Percentiles rank a stretch among this genome's conserved stretches.
Conservation (phyloP, 2,888 invertebrate species). For the Pteria penguin region DNA sequence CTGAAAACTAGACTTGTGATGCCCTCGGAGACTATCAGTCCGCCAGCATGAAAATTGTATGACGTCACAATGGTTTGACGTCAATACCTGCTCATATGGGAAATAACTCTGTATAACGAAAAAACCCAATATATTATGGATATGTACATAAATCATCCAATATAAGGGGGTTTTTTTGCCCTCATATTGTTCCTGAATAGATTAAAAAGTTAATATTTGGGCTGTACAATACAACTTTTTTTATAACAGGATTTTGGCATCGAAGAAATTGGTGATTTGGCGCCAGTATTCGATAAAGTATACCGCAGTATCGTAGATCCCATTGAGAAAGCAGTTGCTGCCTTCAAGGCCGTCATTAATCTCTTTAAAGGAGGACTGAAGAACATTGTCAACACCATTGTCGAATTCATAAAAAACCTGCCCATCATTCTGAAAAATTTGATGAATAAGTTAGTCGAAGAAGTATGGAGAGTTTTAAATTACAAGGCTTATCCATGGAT, state of each 20-base stretch:
- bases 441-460: constrained; percentile 7
- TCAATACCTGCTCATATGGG: no score
- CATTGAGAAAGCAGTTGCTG: constrained; percentile 43
- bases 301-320: constrained; percentile 51
- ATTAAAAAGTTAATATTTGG: not conserved
- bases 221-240: not conserved
- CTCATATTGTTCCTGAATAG: no score
- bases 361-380: constrained; percentile 39
- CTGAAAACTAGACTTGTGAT: no score
- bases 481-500: constrained; percentile 38
- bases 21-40: no score
- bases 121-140: no score
- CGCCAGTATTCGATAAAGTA: constrained; percentile 55
- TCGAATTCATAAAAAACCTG: constrained; percentile 22
- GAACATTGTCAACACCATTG: constrained; percentile 29
- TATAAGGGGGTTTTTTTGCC: no score
- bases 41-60: no score
- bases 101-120: no score
- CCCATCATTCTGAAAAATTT: constrained; percentile 30
- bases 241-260: constrained; percentile 60
- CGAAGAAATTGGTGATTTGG: constrained; percentile 50
- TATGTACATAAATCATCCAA: no score
- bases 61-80: no score
- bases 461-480: constrained; percentile 9
- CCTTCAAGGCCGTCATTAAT: constrained; percentile 45